Percentiles rank a stretch among this genome's conserved stretches.
phyloP scores from a whole-genome alignment of 2,888 invertebrate genomes.

The Pediacus dermestoides region DNA sequence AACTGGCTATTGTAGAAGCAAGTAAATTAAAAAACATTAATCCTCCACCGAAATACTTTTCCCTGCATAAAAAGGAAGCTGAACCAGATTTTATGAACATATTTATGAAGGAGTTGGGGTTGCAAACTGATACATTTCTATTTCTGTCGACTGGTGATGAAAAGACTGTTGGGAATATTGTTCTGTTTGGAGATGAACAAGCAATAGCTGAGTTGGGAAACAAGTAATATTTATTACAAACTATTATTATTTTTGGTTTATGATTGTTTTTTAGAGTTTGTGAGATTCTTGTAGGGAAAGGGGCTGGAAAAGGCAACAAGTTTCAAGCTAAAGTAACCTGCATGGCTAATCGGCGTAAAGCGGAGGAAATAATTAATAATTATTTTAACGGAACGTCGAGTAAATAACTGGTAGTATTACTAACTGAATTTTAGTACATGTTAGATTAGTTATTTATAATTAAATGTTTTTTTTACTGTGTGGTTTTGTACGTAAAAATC shows the following conservation, averaged over 20 bases:
- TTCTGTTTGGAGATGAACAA: conserved; percentile 56
- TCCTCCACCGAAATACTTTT: conserved; percentile 56
- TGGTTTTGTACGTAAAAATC: no score
- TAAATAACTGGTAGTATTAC: no score
- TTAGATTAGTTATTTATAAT: no score
- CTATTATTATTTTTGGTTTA: conserved; percentile 8
- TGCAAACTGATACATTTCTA: conserved; percentile 55
- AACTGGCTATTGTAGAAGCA: conserved; percentile 67
- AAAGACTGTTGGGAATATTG: conserved; percentile 57
- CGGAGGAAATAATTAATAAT: conserved; percentile 58
- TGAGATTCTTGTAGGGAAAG: conserved; percentile 70
- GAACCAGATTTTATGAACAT: conserved; percentile 73
- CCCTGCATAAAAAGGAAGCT: conserved; percentile 68
- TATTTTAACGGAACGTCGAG: conserved; percentile 49
- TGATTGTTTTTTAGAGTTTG: conserved; percentile 56
- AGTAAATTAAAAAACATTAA: conserved; percentile 54
- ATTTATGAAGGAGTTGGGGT: conserved; percentile 63
- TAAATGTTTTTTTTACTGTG: no score
- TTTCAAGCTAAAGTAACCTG: conserved; percentile 77
- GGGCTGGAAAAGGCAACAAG: conserved; percentile 67
- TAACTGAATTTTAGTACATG: no score
- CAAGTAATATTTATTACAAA: conserved; percentile 52
- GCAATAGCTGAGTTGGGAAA: conserved; percentile 56
- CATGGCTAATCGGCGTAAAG: conserved; percentile 61
- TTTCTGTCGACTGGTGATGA: conserved; percentile 71